Base-by-base conservation (phyloP, 2,888 invertebrate species). In the Rotaria socialis region DNA sequence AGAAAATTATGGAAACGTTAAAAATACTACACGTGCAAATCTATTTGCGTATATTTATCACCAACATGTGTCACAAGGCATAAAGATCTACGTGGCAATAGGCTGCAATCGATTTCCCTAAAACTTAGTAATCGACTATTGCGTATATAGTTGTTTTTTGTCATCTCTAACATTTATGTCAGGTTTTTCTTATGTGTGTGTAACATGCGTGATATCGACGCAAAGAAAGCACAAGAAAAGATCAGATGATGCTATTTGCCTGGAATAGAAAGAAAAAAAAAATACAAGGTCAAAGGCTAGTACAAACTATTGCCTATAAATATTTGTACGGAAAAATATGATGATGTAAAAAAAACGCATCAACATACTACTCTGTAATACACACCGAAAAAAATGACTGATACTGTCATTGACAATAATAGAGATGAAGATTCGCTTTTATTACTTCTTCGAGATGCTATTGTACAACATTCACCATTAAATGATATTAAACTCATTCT, bases 401-500 rank as follows among this genome's bases (percentile, higher is more conserved):
- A 41, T 35, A 16, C 19, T 19, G 19, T 7, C 7, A 41, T 3
- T 16, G 35, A 10, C 8, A 67, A 67, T 19, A 35, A 14, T 27
- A 19, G 2, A 2, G 80, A 80, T 47, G 47, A 80, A 10, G 80
- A 80, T 80, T 80, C 80, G n/a, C 24, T 80, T 11, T n/a, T 80
- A n/a, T 47, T 80, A 80, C 94, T 95, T 91, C 92, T 96, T 88
- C 96, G 96, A 0, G 96, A 96, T 92, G 94, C 95, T 90, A 96
- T 96, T 91, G 95, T 95, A 88, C 93, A 95, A 86, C 94, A 95
- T 93, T 94, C 95, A 84, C 94, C 95, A 0, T 91, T 96, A 87
- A 95, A 95, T 89, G 96, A 96, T 90, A 94, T 96, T 87, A 92
- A 95, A 85, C 95, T 96, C 87, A 92, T 96, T 7, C 92, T 96